Evolutionary conservation across 2,888 invertebrate genomes (phyloP).

Genomic region (Gortyna flavago): DNA sequence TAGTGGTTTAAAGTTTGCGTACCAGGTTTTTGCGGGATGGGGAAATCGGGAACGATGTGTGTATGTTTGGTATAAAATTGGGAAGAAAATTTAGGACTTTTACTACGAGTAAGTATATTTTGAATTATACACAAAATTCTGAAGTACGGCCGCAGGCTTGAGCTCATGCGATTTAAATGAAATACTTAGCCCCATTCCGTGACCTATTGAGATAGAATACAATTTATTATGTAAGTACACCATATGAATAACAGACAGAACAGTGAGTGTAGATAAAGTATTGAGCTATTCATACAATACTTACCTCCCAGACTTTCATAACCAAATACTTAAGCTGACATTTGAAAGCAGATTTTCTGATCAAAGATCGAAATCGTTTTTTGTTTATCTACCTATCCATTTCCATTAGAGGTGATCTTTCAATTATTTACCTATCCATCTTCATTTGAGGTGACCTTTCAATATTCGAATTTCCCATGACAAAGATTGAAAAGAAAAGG

Average conservation of each 20-base stretch:
- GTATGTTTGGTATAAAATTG: conserved; percentile 34
- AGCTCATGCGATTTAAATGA: neutral
- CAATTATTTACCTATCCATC: neutral
- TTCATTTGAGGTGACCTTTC: neutral
- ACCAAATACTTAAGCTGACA: too few relatives aligned
- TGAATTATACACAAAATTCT: neutral
- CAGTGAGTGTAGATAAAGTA: neutral
- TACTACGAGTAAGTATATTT: conserved; percentile 22
- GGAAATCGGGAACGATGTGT: conserved; percentile 9
- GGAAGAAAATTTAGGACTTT: conserved; percentile 19
- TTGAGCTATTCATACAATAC: too few relatives aligned
- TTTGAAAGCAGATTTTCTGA: too few relatives aligned
- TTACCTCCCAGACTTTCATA: too few relatives aligned
- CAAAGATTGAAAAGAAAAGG: neutral
- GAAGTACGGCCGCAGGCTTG: neutral
- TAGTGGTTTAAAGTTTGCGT: conserved; percentile 57
- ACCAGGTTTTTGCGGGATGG: conserved; percentile 41
- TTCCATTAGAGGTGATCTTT: neutral
- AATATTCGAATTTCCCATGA: neutral
- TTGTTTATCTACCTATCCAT: too few relatives aligned
- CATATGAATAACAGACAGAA: neutral
- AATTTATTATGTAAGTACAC: neutral
- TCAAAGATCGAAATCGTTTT: too few relatives aligned
- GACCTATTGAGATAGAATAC: neutral
- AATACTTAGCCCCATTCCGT: neutral